Evolutionary conservation across 2,888 invertebrate genomes (phyloP).

Genomic region (Drosophila phalerata): DNA sequence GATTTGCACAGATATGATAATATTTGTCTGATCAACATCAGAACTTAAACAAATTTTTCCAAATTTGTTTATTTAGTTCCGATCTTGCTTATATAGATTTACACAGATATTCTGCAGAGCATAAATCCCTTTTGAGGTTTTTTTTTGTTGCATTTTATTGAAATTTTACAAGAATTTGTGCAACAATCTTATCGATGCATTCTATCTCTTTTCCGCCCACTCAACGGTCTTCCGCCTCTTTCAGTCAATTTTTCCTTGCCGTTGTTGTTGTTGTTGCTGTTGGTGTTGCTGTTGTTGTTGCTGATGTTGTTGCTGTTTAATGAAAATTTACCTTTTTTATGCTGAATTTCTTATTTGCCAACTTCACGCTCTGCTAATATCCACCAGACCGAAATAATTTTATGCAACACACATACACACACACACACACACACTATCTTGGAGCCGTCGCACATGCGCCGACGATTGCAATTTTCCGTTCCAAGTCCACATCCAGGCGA

Average conservation of each 20-base stretch:
- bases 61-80: background rate
- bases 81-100: background rate
- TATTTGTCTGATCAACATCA: no score
- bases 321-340: slow-evolving; percentile 75
- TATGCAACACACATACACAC: slow-evolving; percentile 85
- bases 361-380: slow-evolving; percentile 86
- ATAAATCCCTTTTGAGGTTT: slow-evolving; percentile 18
- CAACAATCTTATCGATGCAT: slow-evolving; percentile 42
- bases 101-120: slow-evolving; percentile 9
- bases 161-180: slow-evolving; percentile 23
- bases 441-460: slow-evolving; percentile 72
- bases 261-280: slow-evolving; percentile 38
- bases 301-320: slow-evolving; percentile 60
- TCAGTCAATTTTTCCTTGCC: slow-evolving; percentile 29
- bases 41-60: no score
- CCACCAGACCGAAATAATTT: slow-evolving; percentile 86
- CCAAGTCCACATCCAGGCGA: slow-evolving; percentile 57
- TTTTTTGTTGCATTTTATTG: slow-evolving; percentile 11
- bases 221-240: slow-evolving; percentile 32
- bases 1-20: no score
- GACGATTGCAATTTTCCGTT: slow-evolving; percentile 63
- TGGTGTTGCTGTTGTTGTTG: slow-evolving; percentile 26
- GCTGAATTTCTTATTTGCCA: slow-evolving; percentile 84
- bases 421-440: slow-evolving; percentile 25
- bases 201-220: slow-evolving; percentile 49